Conservation (phyloP, 2,113 vertebrate species). For the Myanophis thanlyinensis region DNA sequence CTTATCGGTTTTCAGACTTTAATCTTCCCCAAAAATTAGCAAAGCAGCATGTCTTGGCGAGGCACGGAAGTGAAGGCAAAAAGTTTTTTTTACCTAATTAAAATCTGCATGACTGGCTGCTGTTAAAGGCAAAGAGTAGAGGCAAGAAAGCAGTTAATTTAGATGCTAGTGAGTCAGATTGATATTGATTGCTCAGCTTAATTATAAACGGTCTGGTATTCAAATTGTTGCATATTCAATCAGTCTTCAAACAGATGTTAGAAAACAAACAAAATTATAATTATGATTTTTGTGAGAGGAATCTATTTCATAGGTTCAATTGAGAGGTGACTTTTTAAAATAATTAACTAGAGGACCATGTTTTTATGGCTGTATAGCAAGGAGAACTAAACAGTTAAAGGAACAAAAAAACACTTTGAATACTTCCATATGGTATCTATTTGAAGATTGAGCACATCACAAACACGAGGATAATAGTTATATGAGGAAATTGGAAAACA, state of each 20-base stretch:
- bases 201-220: not conserved
- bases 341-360: not conserved
- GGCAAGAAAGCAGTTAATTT: not conserved
- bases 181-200: not conserved
- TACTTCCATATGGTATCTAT: not conserved
- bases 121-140: not conserved
- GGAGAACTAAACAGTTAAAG: not conserved
- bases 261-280: not conserved
- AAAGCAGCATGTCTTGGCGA: not conserved
- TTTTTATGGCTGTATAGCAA: not conserved
- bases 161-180: not conserved
- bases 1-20: not conserved
- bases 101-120: not conserved
- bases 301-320: not conserved
- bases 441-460: not conserved
- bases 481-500: not conserved
- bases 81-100: not conserved
- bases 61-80: not conserved
- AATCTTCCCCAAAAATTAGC: not conserved
- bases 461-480: not conserved
- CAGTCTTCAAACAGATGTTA: not conserved
- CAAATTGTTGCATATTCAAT: not conserved
- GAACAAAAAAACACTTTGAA: not conserved
- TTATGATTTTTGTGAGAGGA: not conserved
- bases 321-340: not conserved